Evolutionary conservation across 2,113 vertebrate species (phyloP), one percentile per base, ranked within the genome.

Genomic region (Cynopterus brachyotis): DNA sequence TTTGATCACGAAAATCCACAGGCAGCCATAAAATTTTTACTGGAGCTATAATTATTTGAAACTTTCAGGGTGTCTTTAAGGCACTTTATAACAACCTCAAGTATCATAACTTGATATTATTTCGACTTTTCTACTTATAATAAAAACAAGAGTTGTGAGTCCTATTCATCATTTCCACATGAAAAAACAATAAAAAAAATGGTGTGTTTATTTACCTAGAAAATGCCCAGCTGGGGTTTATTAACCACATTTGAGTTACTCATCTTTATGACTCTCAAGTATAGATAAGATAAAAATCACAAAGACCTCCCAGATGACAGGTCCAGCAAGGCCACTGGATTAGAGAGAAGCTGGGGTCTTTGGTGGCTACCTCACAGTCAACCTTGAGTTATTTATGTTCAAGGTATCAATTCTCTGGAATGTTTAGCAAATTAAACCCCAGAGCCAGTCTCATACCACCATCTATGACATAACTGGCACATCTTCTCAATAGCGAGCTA

Each of bases 111-210:
- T 85, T 96, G 97, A 95, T 98, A 97, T 97, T 97, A 89, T 96
- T 97, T 95, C 95, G 97, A 97, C 96, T 98, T 98, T 98, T 97
- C 97, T 91, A 96, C 94, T 95, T 87, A 94, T 19, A 97, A 97
- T 93, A 82, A 97, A 97, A 97, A 97, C 92, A 97, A 90, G 64
- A 89, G 83, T 95, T 93, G 93, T 81, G 93, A 89, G 91, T 95
- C 81, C 89, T 94, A 93, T 53, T 97, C 95, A 97, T 97, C 96
- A 97, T 96, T 97, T 95, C 97, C 97, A 98, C 96, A 78, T 98
- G 96, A 96, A 97, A 91, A 97, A 97, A 98, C 94, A 98, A 66
- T 85, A 92, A 91, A 90, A 93, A 95, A 96, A 95, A 28, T 2
- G 26, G 28, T 91, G 22, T 97, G 95, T 98, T 98, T 97, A 97